Percentiles rank a stretch among this genome's conserved stretches.
phyloP scores from a whole-genome alignment of 2,113 vertebrate genomes.

The Melozone crissalis region DNA sequence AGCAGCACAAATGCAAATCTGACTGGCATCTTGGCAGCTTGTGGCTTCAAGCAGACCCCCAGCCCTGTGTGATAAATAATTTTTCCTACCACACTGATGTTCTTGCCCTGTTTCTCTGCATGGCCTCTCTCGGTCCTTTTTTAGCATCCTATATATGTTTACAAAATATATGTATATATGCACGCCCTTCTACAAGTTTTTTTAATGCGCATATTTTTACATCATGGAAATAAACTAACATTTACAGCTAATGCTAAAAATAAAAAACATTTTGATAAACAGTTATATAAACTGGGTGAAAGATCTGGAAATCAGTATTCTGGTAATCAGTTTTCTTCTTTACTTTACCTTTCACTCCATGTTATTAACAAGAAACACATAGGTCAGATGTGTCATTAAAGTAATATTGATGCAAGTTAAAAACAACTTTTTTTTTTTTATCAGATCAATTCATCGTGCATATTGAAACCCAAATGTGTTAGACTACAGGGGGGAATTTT shows the following conservation, averaged over 20 bases:
- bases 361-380: neutral
- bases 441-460: neutral
- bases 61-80: neutral
- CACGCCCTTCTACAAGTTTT: neutral
- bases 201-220: neutral
- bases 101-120: neutral
- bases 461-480: neutral
- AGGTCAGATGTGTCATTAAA: neutral
- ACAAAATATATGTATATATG: neutral
- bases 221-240: neutral
- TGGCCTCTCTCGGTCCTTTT: neutral
- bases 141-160: neutral
- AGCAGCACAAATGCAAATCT: neutral
- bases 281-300: neutral
- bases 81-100: neutral
- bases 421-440: neutral
- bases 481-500: neutral
- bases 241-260: neutral
- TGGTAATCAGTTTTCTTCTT: neutral
- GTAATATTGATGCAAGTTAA: neutral
- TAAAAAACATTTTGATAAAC: neutral
- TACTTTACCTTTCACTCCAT: neutral
- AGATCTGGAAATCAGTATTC: neutral
- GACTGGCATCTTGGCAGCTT: neutral
- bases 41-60: neutral